Conservation (phyloP, 37 sponge, comb jelly and placozoan genomes). For the Amphimedon queenslandica region DNA sequence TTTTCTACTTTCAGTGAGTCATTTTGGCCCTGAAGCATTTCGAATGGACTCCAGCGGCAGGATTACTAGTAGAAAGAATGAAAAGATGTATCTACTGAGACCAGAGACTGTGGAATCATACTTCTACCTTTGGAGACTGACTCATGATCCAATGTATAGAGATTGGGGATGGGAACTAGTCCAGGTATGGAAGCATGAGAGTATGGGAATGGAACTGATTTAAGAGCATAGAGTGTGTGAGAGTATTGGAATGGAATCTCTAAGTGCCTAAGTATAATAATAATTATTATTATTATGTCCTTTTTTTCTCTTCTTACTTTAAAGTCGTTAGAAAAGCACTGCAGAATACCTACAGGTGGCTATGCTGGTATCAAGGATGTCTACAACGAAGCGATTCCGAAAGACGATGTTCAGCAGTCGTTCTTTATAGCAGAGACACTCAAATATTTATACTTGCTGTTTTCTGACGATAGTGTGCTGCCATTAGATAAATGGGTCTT, state of each 20-base stretch:
- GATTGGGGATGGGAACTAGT: slow-evolving; percentile 94
- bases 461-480: slow-evolving; percentile 62
- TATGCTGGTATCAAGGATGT: slow-evolving; percentile 74
- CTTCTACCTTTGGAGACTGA: slow-evolving; percentile 85
- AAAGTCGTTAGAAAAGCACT: slow-evolving; percentile 73
- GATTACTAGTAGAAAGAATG: slow-evolving; percentile 37
- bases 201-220: neutral
- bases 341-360: slow-evolving; percentile 59
- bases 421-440: slow-evolving; percentile 96
- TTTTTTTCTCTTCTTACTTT: neutral
- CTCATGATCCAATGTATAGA: slow-evolving; percentile 81
- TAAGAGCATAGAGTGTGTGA: neutral
- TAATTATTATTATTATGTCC: neutral
- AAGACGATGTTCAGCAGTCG: slow-evolving; percentile 88
- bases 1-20: slow-evolving; percentile 44
- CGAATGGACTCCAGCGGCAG: slow-evolving; percentile 25
- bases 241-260: neutral
- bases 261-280: neutral
- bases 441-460: slow-evolving; percentile 88
- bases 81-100: slow-evolving; percentile 74
- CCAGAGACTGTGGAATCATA: slow-evolving; percentile 88
- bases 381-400: slow-evolving; percentile 37
- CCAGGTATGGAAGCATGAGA: too few relatives aligned
- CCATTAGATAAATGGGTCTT: slow-evolving; percentile 80
- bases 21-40: slow-evolving; percentile 89